Base-by-base conservation (phyloP, 2,888 invertebrate genomes). In the Laothoe populi region DNA sequence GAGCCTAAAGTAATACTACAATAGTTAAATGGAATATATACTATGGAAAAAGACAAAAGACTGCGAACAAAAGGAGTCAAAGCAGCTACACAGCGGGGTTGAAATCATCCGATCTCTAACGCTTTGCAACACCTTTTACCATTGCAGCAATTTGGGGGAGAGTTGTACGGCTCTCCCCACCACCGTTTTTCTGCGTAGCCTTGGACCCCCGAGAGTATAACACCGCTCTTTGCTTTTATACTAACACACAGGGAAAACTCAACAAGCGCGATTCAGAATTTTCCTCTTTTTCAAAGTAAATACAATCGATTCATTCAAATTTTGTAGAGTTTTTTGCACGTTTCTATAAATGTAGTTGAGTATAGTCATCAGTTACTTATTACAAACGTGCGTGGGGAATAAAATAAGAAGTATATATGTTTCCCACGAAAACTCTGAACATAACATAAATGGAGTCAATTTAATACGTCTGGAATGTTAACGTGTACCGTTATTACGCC, bases 181-280 rank as follows among this genome's bases (percentile, higher is more conserved):
- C 38, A 57, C 60, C 60, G 46, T 19, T 8, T 46, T 13, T 5
- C 46, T 57, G 63, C 23, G 60, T 45, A 63, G 31, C 59, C 26
- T 23, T 57, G 60, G 60, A 63, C 63, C 57, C 57, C 60, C 63
- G 59, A 46, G 10, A 2, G 4, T 58, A 7, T 5, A 23, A 38
- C 11, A 7, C 3, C 0, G 11, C 4, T 5, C 8, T 21, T 19
- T 0, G n/a, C 26, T 44, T 57, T 35, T 61, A 60, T 57, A 38
- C 44, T 13, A 1, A 0, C 19, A 11, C 45, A 7, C 26, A 10
- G 2, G 24, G 38, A 57, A 57, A 63, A 60, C 46, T n/a, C 48
- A 26, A 10, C 44, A 48, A 57, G 5, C 63, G 63, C 57, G 63
- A 63, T 63, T 61, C 44, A 61, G 64, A 60, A 48, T 24, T 64